phyloP scores from a whole-genome alignment of 2,888 invertebrate species.

The Phytoseiulus persimilis region DNA sequence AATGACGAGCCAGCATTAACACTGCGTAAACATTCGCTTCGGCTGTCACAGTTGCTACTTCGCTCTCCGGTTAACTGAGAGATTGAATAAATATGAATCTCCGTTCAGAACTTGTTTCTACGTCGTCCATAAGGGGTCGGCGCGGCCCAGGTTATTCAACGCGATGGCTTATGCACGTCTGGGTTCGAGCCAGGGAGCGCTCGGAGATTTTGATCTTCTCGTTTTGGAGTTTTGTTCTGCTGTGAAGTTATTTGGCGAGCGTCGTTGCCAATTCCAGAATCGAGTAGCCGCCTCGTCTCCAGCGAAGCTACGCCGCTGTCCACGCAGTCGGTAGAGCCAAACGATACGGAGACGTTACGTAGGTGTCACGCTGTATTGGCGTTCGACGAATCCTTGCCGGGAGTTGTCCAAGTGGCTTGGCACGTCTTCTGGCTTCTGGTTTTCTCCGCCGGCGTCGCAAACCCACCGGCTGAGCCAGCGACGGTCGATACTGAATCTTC shows the following conservation, averaged over 20 bases:
- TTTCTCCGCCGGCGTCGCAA: neutral
- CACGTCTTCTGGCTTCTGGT: conserved; percentile 5
- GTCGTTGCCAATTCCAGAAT: neutral
- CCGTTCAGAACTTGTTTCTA: neutral
- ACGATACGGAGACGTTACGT: neutral
- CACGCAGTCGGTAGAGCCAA: neutral
- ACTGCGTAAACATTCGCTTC: neutral
- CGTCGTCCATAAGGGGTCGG: neutral
- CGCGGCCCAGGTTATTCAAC: too few relatives aligned
- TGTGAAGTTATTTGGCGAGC: neutral
- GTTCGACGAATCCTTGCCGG: neutral
- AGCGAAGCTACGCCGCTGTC: neutral
- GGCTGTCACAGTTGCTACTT: neutral
- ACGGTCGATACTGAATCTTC: neutral
- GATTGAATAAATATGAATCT: neutral
- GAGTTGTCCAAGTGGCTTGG: neutral
- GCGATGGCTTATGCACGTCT: too few relatives aligned
- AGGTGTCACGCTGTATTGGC: neutral
- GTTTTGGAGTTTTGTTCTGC: neutral
- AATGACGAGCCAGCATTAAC: neutral
- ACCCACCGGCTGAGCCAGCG: neutral
- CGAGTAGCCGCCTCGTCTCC: neutral
- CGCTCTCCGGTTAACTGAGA: neutral
- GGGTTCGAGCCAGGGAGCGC: neutral
- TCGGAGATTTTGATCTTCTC: neutral